Conservation (phyloP, 2,113 vertebrate species). For the Thamnaconus septentrionalis region DNA sequence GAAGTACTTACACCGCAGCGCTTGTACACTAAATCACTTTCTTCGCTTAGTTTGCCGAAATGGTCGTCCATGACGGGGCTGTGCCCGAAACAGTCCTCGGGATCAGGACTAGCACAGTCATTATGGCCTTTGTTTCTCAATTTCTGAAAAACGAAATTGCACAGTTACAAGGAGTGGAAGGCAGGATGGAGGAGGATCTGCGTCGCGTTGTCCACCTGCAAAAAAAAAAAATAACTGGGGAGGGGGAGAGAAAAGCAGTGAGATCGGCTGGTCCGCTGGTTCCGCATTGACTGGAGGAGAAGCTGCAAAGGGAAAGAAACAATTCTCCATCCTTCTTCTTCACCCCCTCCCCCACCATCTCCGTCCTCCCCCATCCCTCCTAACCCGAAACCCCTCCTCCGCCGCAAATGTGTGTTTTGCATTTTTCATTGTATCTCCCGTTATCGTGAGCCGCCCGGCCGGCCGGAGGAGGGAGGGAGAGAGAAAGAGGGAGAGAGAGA, state of each 20-base stretch:
- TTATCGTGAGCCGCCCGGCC: conserved; percentile 68
- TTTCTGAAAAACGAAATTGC: conserved; percentile 99
- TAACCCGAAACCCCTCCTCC: conserved; percentile 1
- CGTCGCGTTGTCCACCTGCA: conserved; percentile 11
- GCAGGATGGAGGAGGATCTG: conserved; percentile 34
- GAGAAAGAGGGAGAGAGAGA: no score
- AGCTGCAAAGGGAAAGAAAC: not conserved
- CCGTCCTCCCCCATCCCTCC: conserved; percentile 20
- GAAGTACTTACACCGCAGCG: conserved; percentile 99
- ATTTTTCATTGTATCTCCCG: conserved; percentile 73
- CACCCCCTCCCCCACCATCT: conserved; percentile 2
- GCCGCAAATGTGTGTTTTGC: conserved; percentile 38
- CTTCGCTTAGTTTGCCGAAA: conserved; percentile 99
- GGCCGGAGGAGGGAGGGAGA: not conserved
- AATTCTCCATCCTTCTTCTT: conserved; percentile 7
- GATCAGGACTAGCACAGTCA: conserved; percentile 99
- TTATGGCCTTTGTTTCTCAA: conserved; percentile 99
- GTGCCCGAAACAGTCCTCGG: conserved; percentile 99
- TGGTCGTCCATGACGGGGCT: conserved; percentile 98
- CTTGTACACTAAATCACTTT: conserved; percentile 99
- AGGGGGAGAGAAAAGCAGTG: not conserved
- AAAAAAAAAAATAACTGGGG: not conserved
- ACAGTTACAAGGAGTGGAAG: conserved; percentile 83
- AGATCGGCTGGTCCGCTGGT: not conserved
- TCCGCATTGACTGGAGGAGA: not conserved